phyloP scores from a whole-genome alignment of 2,113 vertebrate genomes.

The Petaurus breviceps region DNA sequence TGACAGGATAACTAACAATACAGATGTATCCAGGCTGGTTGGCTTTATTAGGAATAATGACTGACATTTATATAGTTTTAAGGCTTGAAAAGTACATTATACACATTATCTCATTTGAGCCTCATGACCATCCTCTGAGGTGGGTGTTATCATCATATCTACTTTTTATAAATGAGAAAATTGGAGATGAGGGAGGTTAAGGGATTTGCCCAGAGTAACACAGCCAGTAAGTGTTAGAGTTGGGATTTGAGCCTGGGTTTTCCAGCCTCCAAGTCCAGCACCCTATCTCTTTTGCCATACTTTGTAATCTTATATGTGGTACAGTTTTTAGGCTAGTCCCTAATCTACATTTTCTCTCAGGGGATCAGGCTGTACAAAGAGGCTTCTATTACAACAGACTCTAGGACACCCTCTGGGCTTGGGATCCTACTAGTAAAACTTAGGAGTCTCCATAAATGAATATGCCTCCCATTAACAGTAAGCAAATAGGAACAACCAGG shows the following conservation, averaged over 20 bases:
- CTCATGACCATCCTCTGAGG: background rate
- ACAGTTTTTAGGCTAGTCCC: background rate
- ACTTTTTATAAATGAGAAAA: background rate
- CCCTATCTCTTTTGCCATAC: background rate
- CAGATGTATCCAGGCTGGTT: constrained; percentile 2
- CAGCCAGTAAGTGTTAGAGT: background rate
- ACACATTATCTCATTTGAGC: background rate
- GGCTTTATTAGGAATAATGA: background rate
- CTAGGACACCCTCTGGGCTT: background rate
- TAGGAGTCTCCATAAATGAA: background rate
- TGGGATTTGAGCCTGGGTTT: background rate
- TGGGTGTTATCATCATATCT: background rate
- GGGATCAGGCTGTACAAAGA: background rate
- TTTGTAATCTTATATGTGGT: background rate
- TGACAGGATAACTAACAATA: constrained; percentile 11
- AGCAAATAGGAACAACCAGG: background rate
- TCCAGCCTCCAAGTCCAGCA: background rate
- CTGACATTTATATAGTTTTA: background rate
- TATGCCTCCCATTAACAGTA: background rate
- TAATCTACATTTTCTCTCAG: background rate
- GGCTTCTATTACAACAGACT: background rate
- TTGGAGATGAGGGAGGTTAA: background rate
- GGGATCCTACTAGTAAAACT: background rate
- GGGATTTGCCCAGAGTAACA: background rate
- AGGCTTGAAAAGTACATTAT: background rate